These are phyloP conservation scores for Spatulosminthurus flaviceps DNA, from an alignment of 2,888 invertebrate species.

Conservation along the genomic window DNA sequence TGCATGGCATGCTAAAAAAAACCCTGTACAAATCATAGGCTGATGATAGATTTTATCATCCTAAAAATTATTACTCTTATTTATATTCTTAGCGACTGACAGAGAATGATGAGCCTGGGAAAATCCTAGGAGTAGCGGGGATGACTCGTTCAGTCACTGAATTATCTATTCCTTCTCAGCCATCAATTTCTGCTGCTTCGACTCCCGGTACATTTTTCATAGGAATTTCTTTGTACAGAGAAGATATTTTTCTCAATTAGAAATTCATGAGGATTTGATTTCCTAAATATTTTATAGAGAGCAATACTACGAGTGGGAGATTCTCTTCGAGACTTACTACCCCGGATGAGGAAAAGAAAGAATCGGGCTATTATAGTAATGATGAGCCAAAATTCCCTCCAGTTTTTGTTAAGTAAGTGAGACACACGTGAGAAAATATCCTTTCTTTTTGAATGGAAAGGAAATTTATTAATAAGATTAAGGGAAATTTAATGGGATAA, in stretches of 20 bases:
- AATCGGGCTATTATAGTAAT: slow-evolving; percentile 62
- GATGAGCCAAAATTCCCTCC: slow-evolving; percentile 62
- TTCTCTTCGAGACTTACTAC: slow-evolving; percentile 63
- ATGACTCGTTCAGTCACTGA: slow-evolving; percentile 63
- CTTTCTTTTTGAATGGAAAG: not conserved
- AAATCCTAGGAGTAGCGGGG: slow-evolving; percentile 57
- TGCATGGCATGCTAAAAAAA: too few relatives aligned
- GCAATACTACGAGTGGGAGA: slow-evolving; percentile 62
- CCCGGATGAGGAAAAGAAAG: slow-evolving; percentile 63
- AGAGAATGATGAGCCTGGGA: slow-evolving; percentile 63
- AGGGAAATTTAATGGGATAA: not conserved
- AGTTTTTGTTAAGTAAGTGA: slow-evolving; percentile 61
- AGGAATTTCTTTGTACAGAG: too few relatives aligned
- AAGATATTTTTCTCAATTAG: too few relatives aligned
- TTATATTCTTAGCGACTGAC: slow-evolving; percentile 54
- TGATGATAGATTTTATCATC: too few relatives aligned
- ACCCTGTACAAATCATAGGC: too few relatives aligned
- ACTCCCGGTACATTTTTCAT: slow-evolving; percentile 61
- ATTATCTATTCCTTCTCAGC: slow-evolving; percentile 58
- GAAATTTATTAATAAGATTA: too few relatives aligned
- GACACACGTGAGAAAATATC: not conserved
- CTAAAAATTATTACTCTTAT: not conserved
- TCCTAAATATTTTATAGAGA: slow-evolving; percentile 53
- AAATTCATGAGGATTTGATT: not conserved
- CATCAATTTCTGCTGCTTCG: slow-evolving; percentile 61